phyloP scores from a whole-genome alignment of 2,797 vertebrate genomes.

The Serranus cabrilla region DNA sequence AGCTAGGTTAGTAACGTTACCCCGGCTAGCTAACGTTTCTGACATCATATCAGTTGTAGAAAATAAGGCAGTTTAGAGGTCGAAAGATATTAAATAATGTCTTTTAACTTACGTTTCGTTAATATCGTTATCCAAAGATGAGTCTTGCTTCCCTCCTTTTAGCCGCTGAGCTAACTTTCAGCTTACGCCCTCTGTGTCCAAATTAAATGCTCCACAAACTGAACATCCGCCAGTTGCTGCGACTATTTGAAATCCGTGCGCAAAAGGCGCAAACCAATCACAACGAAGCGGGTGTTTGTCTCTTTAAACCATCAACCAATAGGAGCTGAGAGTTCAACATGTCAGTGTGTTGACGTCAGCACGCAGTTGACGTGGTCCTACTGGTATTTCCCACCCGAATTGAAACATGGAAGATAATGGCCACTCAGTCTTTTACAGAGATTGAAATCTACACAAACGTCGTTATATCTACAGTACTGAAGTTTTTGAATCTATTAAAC shows the following conservation, averaged over 20 bases:
- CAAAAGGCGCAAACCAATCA: constrained; percentile 79
- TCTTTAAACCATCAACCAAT: constrained; percentile 80
- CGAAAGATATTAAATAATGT: fast-evolving
- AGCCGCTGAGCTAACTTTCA: background rate
- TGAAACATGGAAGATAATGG: background rate
- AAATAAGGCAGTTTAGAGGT: fast-evolving
- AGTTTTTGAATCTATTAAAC: background rate
- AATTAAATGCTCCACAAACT: constrained; percentile 31
- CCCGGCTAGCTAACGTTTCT: background rate
- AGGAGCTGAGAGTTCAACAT: fast-evolving
- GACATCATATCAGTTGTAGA: too few species aligned
- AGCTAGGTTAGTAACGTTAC: background rate
- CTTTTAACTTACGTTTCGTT: constrained; percentile 16
- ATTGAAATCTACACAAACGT: background rate
- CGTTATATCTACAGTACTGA: background rate
- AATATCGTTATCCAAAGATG: background rate
- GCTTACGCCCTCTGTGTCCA: fast-evolving
- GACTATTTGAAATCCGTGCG: constrained; percentile 83
- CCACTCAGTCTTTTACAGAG: too few species aligned
- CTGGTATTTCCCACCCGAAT: constrained; percentile 10
- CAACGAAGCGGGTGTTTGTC: background rate
- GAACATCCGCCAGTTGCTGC: constrained; percentile 72
- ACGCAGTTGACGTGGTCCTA: background rate
- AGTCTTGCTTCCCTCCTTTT: background rate
- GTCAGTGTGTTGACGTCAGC: background rate